Evolutionary conservation across 2,888 invertebrate genomes (phyloP), one percentile per base, ranked within the genome.

Genomic region (Phaonia tiefii): DNA sequence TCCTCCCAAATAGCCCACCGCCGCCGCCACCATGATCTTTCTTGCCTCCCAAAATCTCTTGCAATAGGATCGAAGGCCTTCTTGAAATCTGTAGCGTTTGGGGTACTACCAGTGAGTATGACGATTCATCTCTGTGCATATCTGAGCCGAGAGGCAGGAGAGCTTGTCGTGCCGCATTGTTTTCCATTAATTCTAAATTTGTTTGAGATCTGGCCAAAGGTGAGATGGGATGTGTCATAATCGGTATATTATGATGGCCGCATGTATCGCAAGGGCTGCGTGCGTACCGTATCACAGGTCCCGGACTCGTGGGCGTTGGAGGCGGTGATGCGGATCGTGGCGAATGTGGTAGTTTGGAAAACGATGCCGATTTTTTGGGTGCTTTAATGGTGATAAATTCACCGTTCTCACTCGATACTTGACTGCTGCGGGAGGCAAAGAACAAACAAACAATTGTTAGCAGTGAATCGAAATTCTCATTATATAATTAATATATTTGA

Each of bases 21-120:
- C n/a, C 1, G 73, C 81, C 83, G 54, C 84, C 85, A 70, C 83
- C 84, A 22, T 70, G 66, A 2, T 85, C 83, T 49, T 75, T 83
- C 39, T 70, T 79, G 8, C 76, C 69, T 13, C 93, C 89, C 42
- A 91, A 81, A 54, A 91, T 89, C 78, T 91, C 91, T 79, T 91
- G 91, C 22, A 91, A 82, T 11, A 91, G 83, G 42, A 90, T 85
- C 0, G 91, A 91, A 1, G 91, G 91, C 7, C 91, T 85, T 13
- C 91, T 86, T n/a, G 91, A 90, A 10, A 90, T 85, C 70, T 90
- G 89, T 39, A 90, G 82, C 17, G 90, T 89, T 58, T 86, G 88
- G 31, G 83, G 83, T 11, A 85, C 82, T 25, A 85, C 63, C 1
- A 86, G 80, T 4, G 84, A 80, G 26, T 84, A 79, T 22, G 86